Evolutionary conservation across 1,140 invertebrate species (phyloP).

Genomic region (Asbolus verrucosus): DNA sequence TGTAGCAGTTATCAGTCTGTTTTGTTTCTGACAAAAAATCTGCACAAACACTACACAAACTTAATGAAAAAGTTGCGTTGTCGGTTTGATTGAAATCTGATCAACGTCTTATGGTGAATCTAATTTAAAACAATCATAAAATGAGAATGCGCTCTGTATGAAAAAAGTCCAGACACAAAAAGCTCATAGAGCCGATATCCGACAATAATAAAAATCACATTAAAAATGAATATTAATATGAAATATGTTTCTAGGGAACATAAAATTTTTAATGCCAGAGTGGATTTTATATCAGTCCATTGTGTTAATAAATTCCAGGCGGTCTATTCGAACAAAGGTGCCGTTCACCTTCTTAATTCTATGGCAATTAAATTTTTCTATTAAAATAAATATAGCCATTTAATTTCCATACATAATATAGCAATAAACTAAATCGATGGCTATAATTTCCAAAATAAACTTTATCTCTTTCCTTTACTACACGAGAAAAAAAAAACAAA

Average conservation of each 20-base stretch:
- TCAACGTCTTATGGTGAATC: slow-evolving; percentile 5
- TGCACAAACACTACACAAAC: too few relatives aligned
- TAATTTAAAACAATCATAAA: slow-evolving; percentile 32
- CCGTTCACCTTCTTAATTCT: slow-evolving; percentile 48
- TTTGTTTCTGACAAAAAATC: neutral
- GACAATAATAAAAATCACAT: slow-evolving; percentile 47
- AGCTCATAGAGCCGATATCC: slow-evolving; percentile 27
- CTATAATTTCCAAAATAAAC: slow-evolving; percentile 40
- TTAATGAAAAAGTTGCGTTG: neutral
- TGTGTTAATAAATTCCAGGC: slow-evolving; percentile 47
- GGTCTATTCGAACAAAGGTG: slow-evolving; percentile 49
- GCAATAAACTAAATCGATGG: slow-evolving; percentile 35
- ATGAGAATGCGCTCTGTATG: slow-evolving; percentile 16
- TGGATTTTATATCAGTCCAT: slow-evolving; percentile 51
- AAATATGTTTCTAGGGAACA: slow-evolving; percentile 49
- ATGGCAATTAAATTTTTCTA: slow-evolving; percentile 51
- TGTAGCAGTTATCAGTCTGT: slow-evolving; percentile 29
- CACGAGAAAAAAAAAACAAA: neutral
- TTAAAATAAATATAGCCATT: slow-evolving; percentile 51
- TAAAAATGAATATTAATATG: slow-evolving; percentile 48
- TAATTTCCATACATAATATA: slow-evolving; percentile 49
- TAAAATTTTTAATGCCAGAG: slow-evolving; percentile 48
- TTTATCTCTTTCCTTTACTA: slow-evolving; percentile 5
- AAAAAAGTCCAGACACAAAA: slow-evolving; percentile 12
- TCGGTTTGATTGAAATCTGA: slow-evolving; percentile 6